Evolutionary conservation across 1,140 invertebrate genomes (phyloP).

Genomic region (Orchesella cincta): DNA sequence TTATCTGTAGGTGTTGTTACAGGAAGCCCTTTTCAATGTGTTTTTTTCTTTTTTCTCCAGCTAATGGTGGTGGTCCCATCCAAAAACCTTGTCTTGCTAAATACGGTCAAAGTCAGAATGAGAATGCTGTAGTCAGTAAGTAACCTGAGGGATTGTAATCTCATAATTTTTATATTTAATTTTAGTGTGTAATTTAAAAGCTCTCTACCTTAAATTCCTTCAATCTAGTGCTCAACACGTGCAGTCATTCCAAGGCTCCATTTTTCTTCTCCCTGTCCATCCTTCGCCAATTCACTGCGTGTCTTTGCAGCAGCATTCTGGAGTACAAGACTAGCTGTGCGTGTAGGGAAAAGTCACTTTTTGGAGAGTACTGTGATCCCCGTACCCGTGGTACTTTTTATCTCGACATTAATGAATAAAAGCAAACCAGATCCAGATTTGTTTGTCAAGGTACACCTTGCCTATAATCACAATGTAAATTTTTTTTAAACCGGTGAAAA

Average conservation of each 20-base stretch:
- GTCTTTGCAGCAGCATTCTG: not conserved
- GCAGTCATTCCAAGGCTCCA: conserved; percentile 20
- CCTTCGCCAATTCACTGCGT: not conserved
- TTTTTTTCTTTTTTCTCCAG: not conserved
- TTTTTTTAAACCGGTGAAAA: no score
- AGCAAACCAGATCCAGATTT: no score
- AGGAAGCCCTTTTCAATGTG: not conserved
- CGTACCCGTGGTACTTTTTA: conserved; percentile 16
- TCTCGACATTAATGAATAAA: conserved; percentile 1
- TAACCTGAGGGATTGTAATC: conserved; percentile 2
- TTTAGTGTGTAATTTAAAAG: not conserved
- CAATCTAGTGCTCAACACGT: conserved; percentile 13
- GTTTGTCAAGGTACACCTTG: no score
- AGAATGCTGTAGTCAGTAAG: conserved; percentile 16
- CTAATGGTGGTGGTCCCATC: conserved; percentile 6
- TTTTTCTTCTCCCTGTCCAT: conserved; percentile 23
- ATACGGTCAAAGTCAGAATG: not conserved
- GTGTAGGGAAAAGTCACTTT: not conserved
- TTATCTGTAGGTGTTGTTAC: not conserved
- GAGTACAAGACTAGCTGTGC: not conserved
- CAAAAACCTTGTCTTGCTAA: conserved; percentile 8
- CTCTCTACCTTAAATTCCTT: not conserved
- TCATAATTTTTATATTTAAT: not conserved
- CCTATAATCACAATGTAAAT: no score
- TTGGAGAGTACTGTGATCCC: conserved; percentile 13